Percentiles rank a stretch among this genome's conserved stretches.
phyloP scores from a whole-genome alignment of 2,797 vertebrate genomes.

The Pyrocephalus nanus region DNA sequence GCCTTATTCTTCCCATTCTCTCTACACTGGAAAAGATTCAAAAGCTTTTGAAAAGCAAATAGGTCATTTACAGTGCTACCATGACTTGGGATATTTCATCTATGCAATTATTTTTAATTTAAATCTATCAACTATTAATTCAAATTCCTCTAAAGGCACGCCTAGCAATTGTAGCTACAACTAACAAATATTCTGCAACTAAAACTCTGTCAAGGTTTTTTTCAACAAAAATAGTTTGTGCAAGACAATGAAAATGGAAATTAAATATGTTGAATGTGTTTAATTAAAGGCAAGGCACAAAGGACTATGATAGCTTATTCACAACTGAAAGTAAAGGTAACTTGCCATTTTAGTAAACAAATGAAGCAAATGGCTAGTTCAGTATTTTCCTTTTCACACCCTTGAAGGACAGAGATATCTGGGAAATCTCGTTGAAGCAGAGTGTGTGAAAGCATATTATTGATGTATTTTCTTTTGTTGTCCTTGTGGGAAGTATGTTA shows the following conservation, averaged over 20 bases:
- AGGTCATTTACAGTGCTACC: background rate
- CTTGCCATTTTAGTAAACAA: background rate
- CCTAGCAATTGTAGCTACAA: background rate
- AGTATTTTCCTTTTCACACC: background rate
- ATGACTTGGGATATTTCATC: background rate
- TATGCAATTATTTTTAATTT: background rate
- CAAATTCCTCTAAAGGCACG: background rate
- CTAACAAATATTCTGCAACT: background rate
- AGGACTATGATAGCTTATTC: background rate
- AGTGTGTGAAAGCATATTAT: background rate
- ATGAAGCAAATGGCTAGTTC: background rate
- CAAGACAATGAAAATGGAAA: background rate
- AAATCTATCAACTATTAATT: background rate
- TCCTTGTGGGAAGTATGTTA: background rate
- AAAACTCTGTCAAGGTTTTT: background rate
- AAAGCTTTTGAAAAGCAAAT: background rate
- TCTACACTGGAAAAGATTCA: background rate
- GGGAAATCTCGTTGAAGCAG: background rate
- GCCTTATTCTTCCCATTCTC: background rate
- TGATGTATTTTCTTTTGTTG: background rate
- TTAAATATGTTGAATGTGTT: background rate
- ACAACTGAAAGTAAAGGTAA: background rate
- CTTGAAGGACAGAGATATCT: background rate
- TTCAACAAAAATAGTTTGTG: background rate
- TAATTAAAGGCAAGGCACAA: background rate